A percentile compares a stretch with the other conserved stretches of the same genome.
phyloP scores from a whole-genome alignment of 1,140 invertebrate species.

The Alviniconcha marisindica region DNA sequence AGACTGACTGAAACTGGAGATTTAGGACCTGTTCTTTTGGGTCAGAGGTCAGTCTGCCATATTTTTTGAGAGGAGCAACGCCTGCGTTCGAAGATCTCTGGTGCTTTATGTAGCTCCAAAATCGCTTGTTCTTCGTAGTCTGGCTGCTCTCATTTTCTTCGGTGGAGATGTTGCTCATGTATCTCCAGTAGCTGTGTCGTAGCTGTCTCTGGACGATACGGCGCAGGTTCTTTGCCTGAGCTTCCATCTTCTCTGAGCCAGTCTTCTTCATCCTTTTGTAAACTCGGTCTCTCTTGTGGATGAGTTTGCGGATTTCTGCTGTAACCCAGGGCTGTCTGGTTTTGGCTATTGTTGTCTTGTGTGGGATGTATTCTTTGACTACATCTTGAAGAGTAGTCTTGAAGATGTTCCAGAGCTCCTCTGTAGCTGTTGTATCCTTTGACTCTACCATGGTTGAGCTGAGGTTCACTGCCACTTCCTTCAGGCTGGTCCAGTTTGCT shows the following conservation, averaged over 20 bases:
- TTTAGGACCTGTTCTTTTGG: neutral
- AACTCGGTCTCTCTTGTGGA: neutral
- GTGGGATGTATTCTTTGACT: neutral
- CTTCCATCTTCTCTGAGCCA: neutral
- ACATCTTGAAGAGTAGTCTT: neutral
- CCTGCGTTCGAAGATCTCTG: neutral
- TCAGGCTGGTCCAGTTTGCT: no score
- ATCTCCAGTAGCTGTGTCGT: neutral
- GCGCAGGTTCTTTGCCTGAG: neutral
- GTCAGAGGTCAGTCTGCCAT: neutral
- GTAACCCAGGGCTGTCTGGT: neutral
- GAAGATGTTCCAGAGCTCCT: neutral
- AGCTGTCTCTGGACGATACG: neutral
- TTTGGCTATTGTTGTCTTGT: neutral
- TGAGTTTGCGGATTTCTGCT: neutral
- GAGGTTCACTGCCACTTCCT: neutral
- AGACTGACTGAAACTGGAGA: neutral
- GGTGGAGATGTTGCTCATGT: neutral
- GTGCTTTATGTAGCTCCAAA: neutral
- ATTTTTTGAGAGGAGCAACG: slow-evolving; percentile 5
- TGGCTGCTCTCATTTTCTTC: neutral
- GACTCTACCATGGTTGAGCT: neutral
- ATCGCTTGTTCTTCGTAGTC: neutral
- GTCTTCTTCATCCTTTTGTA: neutral
- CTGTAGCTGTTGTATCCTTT: no score